Evolutionary conservation across 2,888 invertebrate genomes (phyloP), one percentile per base, ranked within the genome.

Genomic region (Neoaliturus tenellus): DNA sequence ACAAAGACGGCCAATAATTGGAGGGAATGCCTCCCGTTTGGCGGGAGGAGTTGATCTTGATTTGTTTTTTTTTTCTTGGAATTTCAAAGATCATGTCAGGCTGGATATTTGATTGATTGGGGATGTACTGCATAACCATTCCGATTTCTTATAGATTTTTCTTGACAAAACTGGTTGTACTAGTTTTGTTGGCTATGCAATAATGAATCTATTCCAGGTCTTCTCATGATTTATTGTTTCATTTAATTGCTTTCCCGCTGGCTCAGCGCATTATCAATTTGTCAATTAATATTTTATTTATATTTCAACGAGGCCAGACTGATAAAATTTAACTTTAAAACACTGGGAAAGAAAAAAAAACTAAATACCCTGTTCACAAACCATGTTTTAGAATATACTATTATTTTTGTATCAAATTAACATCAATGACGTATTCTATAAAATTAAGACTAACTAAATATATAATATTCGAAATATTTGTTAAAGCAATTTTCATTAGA

Each of bases 41-140:
- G 62, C 28, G 48, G 75, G 75, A 41, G 75, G 75, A 41, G 48
- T 75, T 28, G 35, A 75, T 75, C 75, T 75, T 75, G 75, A 75
- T 75, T 41, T 23, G 71, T 25, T 69, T 69, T 69, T 69, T 69
- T 69, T 39, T 35, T 44, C 75, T 39, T 71, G 48, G 75, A n/a
- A 75, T 48, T 41, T 35, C 10, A 39, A 35, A 69, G 69, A 33
- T 69, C 20, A 39, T 69, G 69, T 39, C 35, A 69, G 35, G 35
- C 31, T 6, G 20, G 20, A 69, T 69, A 69, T 71, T 41, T 41
- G 71, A 71, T 71, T 71, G 71, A 39, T 71, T 71, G 71, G 2
- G 39, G 23, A 28, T 62, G 62, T 62, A 62, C 62, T 28, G 62
- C 62, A 62, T 28, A 28, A 31, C 31, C 28, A 17, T n/a, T 8